These are phyloP conservation scores for Rhamphomyia laevipes DNA, from an alignment of 2,888 invertebrate species.

Conservation along the genomic window DNA sequence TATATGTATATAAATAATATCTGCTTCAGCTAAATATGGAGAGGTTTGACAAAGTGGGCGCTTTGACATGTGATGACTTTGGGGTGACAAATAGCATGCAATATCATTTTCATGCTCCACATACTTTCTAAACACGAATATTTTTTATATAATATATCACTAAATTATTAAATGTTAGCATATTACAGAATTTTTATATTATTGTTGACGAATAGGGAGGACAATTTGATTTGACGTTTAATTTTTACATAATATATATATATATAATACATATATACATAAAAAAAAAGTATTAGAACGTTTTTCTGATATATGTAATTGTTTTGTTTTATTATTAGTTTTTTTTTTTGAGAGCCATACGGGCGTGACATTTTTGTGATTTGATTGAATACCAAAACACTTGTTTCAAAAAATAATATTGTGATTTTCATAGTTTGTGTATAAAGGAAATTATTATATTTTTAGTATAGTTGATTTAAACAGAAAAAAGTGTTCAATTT, in stretches of 20 bases:
- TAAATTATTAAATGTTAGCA: neutral
- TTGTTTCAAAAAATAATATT: too few relatives aligned
- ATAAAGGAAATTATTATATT: too few relatives aligned
- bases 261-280: neutral
- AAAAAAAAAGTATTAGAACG: neutral
- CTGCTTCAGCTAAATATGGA: too few relatives aligned
- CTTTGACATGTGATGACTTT: neutral
- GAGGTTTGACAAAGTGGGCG: neutral
- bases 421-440: too few relatives aligned
- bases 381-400: slow-evolving; percentile 1
- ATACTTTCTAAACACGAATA: neutral
- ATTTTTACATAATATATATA: neutral
- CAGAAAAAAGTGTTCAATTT: too few relatives aligned
- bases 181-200: too few relatives aligned
- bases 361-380: neutral
- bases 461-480: too few relatives aligned
- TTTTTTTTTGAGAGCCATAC: neutral
- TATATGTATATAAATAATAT: too few relatives aligned
- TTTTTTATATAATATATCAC: neutral
- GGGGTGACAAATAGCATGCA: neutral
- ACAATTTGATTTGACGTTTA: neutral
- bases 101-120: neutral
- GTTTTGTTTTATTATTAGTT: too few relatives aligned
- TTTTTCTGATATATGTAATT: neutral
- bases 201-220: neutral